Evolutionary conservation across 2,113 vertebrate genomes (phyloP).

Genomic region (Rhea americana): DNA sequence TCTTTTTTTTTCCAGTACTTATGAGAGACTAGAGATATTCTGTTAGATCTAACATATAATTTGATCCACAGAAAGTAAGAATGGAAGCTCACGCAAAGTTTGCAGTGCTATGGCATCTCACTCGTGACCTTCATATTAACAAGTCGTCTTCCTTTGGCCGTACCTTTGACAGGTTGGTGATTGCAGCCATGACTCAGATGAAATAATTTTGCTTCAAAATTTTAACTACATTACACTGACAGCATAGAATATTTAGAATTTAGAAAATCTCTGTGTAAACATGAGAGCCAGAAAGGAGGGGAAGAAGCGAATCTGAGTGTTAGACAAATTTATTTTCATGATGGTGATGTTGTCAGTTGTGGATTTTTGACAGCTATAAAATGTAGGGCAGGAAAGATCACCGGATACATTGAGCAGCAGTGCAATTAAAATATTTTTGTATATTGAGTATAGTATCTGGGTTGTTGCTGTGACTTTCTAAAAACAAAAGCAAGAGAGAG

Average conservation of each 20-base stretch:
- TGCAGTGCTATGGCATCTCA: slow-evolving; percentile 97
- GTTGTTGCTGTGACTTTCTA: neutral
- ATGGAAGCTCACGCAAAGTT: slow-evolving; percentile 97
- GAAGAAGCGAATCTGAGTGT: neutral
- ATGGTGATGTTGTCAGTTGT: neutral
- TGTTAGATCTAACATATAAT: neutral
- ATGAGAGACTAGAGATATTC: neutral
- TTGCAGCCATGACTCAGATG: neutral
- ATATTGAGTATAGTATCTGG: neutral
- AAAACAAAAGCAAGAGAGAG: neutral
- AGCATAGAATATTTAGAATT: neutral
- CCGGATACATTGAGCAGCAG: neutral
- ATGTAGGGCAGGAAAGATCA: neutral
- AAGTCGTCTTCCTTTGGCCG: slow-evolving; percentile 95
- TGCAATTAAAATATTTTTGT: neutral
- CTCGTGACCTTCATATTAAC: slow-evolving; percentile 94
- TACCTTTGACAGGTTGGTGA: slow-evolving; percentile 94
- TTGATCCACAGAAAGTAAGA: slow-evolving; percentile 83
- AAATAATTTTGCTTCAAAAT: neutral
- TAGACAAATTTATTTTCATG: neutral
- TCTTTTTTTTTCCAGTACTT: neutral
- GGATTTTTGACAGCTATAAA: neutral
- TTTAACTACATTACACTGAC: neutral
- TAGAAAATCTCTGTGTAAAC: neutral
- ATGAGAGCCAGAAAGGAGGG: neutral